These are phyloP conservation scores for Idaea dimidiata DNA, from an alignment of 2,888 invertebrate genomes.

Conservation along the genomic window DNA sequence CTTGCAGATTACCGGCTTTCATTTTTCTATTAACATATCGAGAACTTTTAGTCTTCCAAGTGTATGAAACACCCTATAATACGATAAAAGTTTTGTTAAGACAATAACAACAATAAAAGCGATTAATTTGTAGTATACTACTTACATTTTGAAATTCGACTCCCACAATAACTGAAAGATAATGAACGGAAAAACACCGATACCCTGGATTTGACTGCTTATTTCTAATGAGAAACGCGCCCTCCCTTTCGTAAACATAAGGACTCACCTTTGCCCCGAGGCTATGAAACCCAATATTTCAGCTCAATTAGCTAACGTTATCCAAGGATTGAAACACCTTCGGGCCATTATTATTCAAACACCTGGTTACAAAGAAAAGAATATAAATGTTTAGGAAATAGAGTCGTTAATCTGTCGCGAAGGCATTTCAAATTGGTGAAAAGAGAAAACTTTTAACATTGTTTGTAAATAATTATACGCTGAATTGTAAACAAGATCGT, in stretches of 20 bases:
- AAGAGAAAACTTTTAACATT: slow-evolving; percentile 36
- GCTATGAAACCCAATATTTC: slow-evolving; percentile 50
- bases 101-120: background rate
- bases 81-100: background rate
- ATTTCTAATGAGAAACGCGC: background rate
- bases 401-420: slow-evolving; percentile 37
- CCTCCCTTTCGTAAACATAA: background rate
- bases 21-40: too few relatives aligned
- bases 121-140: background rate
- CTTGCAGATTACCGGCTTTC: too few relatives aligned
- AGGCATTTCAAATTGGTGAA: slow-evolving; percentile 40
- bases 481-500: slow-evolving; percentile 40
- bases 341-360: slow-evolving; percentile 47
- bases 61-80: too few relatives aligned
- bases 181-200: slow-evolving; percentile 1
- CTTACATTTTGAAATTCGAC: background rate
- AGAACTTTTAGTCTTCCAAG: too few relatives aligned
- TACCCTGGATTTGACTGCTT: background rate
- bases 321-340: slow-evolving; percentile 38
- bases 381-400: slow-evolving; percentile 32
- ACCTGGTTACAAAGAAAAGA: slow-evolving; percentile 41
- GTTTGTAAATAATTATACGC: slow-evolving; percentile 47
- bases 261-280: slow-evolving; percentile 12
- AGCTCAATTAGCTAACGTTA: slow-evolving; percentile 49
- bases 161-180: background rate